A percentile compares a stretch with the other conserved stretches of the same genome.
These are phyloP conservation scores for Halictus rubicundus DNA, from an alignment of 1,140 invertebrate species.

Conservation along the genomic window DNA sequence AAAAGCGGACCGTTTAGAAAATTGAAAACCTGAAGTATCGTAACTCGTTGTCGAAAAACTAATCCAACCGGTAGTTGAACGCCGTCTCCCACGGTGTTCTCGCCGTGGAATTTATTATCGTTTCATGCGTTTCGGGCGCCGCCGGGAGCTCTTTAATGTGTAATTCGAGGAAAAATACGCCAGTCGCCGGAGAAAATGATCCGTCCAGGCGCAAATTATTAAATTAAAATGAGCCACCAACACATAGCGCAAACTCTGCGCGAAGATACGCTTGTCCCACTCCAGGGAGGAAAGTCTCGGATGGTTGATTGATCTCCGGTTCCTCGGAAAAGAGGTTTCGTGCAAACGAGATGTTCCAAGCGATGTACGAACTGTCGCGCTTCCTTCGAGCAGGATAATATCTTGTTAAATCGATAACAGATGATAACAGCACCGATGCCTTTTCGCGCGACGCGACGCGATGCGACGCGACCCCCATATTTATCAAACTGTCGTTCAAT, in stretches of 20 bases:
- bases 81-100: no score
- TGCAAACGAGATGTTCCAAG: background rate
- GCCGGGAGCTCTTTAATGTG: background rate
- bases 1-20: no score
- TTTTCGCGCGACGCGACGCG: no score
- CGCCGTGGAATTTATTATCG: no score
- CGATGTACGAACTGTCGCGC: background rate
- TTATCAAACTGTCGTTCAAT: background rate
- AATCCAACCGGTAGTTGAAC: no score
- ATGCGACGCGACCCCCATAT: background rate
- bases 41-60: no score
- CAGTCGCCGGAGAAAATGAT: background rate
- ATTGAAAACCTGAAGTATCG: no score
- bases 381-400: conserved; percentile 28
- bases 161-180: background rate
- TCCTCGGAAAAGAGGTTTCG: background rate
- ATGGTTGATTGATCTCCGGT: background rate
- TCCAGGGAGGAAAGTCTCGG: background rate
- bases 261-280: background rate
- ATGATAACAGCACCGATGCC: conserved; percentile 45
- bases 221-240: background rate
- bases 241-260: no score
- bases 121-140: no score
- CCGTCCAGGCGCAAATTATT: background rate
- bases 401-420: conserved; percentile 58